These are phyloP conservation scores for Entomobrya multifasciata DNA, from an alignment of 2,888 invertebrate genomes.

Conservation along the genomic window DNA sequence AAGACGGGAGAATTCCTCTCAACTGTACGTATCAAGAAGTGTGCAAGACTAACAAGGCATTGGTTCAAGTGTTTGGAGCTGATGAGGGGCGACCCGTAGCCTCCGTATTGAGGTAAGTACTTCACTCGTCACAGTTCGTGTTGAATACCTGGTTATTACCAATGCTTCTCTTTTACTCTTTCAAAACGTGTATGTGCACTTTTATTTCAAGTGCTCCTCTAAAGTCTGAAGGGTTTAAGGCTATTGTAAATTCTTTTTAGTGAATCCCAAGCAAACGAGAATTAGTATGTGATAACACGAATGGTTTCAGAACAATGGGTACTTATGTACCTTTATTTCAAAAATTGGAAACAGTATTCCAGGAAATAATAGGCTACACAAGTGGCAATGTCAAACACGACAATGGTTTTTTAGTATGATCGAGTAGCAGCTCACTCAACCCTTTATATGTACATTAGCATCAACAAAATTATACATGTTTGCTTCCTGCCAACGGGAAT, in stretches of 20 bases:
- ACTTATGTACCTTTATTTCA: not conserved
- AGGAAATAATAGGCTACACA: not conserved
- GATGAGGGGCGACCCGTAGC: constrained; percentile 71
- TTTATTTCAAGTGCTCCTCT: constrained; percentile 35
- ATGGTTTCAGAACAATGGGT: not conserved
- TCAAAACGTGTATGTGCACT: not conserved
- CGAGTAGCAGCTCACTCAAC: too few relatives aligned
- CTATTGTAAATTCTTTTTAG: not conserved
- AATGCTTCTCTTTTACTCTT: constrained; percentile 23
- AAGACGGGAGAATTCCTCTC: constrained; percentile 73
- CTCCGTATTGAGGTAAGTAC: constrained; percentile 71
- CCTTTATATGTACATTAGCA: too few relatives aligned
- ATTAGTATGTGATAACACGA: not conserved
- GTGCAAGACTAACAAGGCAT: constrained; percentile 73
- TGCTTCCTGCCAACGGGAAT: too few relatives aligned
- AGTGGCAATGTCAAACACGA: not conserved
- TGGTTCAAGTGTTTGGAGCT: constrained; percentile 72
- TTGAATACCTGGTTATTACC: constrained; percentile 4
- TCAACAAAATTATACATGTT: too few relatives aligned
- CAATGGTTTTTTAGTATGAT: not conserved
- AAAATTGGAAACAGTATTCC: not conserved
- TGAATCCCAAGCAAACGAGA: not conserved
- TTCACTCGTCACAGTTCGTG: not conserved
- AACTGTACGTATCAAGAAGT: constrained; percentile 75
- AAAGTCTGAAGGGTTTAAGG: not conserved